Evolutionary conservation across 1,140 invertebrate species (phyloP).

Genomic region (Pissodes strobi): DNA sequence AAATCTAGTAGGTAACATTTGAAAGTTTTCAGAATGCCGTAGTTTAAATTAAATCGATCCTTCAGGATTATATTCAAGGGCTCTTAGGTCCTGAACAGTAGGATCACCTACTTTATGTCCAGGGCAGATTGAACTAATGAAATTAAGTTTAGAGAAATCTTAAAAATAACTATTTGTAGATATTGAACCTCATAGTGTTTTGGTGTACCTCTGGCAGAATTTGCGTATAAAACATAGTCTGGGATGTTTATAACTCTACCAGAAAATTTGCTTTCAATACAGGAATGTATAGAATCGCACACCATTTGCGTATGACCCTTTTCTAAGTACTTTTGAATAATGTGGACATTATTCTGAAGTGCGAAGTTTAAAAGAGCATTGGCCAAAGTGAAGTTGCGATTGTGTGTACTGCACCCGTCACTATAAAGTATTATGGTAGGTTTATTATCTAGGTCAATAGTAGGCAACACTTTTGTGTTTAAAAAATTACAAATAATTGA

Average conservation of each 20-base stretch:
- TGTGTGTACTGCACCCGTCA: conserved; percentile 29
- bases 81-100: conserved; percentile 25
- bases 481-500: conserved; percentile 27
- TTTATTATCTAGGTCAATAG: conserved; percentile 1
- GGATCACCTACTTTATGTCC: conserved; percentile 27
- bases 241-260: conserved; percentile 22
- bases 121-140: conserved; percentile 19
- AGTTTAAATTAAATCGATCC: conserved; percentile 28
- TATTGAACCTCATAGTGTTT: conserved; percentile 27
- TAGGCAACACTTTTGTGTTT: neutral
- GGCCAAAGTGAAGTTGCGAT: conserved; percentile 30
- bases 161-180: conserved; percentile 16
- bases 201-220: conserved; percentile 2
- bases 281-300: conserved; percentile 19
- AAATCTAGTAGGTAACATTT: too few species aligned
- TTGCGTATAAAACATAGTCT: conserved; percentile 22
- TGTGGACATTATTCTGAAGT: conserved; percentile 17
- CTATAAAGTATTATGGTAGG: conserved; percentile 24
- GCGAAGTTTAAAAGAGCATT: conserved; percentile 32
- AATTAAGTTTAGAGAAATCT: conserved; percentile 24
- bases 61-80: conserved; percentile 21
- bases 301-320: too few species aligned
- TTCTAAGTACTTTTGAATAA: conserved; percentile 31
- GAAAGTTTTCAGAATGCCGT: neutral
- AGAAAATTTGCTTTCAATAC: conserved; percentile 16